Conservation (phyloP, 2,797 vertebrate genomes). For the Chrysocyon brachyurus region DNA sequence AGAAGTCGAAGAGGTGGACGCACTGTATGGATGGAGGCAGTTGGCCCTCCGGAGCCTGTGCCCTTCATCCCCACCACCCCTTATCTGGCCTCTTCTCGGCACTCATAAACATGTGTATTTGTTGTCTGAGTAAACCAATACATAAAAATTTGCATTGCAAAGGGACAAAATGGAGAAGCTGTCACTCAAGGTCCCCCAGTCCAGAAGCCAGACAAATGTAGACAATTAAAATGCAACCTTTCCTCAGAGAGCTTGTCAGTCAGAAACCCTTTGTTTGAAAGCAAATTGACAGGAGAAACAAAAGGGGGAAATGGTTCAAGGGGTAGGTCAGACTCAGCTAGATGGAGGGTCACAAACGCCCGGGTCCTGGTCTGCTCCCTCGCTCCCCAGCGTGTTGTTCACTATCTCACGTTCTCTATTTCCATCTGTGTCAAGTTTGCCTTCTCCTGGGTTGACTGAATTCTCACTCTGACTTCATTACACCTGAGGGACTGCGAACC, state of each 20-base stretch:
- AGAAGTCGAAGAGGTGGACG: fast-evolving
- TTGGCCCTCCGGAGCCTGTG: background rate
- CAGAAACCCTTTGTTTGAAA: constrained; percentile 23
- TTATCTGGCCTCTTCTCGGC: background rate
- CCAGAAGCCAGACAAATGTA: background rate
- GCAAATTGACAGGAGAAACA: background rate
- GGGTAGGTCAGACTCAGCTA: background rate
- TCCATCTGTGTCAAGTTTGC: background rate
- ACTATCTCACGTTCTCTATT: background rate
- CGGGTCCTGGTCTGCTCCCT: fast-evolving
- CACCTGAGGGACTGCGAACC: background rate
- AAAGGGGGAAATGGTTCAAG: background rate
- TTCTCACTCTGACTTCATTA: background rate
- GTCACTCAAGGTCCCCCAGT: background rate
- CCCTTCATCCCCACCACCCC: background rate
- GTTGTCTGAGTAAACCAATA: background rate
- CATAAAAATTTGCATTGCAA: background rate
- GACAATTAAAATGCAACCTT: background rate
- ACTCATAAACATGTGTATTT: background rate
- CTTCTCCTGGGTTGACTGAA: background rate
- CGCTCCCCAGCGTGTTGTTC: fast-evolving
- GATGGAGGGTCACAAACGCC: background rate
- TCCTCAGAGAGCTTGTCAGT: background rate
- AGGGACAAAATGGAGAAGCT: background rate
- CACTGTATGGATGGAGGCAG: background rate